Percentiles rank a stretch among this genome's conserved stretches.
These are phyloP conservation scores for Oryzias melastigma DNA, from an alignment of 2,113 vertebrate genomes.

Conservation along the genomic window DNA sequence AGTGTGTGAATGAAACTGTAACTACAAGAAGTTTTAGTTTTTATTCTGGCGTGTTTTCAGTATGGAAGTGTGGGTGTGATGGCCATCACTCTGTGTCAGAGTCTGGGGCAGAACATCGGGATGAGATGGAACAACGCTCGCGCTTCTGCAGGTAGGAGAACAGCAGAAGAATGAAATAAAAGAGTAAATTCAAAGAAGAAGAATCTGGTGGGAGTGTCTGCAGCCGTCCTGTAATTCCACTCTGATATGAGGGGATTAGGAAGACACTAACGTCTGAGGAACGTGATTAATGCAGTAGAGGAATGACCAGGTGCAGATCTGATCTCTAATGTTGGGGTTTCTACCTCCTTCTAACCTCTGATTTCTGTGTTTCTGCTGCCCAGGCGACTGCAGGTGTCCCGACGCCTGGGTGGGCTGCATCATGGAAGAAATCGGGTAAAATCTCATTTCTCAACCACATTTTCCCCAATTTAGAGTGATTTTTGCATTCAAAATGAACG, in stretches of 20 bases:
- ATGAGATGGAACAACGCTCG: conserved; percentile 96
- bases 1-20: too few relatives aligned
- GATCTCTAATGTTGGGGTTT: not conserved
- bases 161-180: not conserved
- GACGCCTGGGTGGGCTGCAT: conserved; percentile 94
- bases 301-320: conserved; percentile 27
- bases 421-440: conserved; percentile 97
- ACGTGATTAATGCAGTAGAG: conserved; percentile 38
- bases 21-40: not conserved
- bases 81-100: conserved; percentile 91
- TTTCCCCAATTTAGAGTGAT: not conserved
- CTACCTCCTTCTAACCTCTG: not conserved
- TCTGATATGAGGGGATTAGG: conserved; percentile 48
- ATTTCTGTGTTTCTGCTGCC: conserved; percentile 11
- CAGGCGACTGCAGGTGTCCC: conserved; percentile 91
- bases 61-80: conserved; percentile 88
- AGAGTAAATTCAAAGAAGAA: not conserved
- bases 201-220: not conserved
- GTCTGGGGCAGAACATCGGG: conserved; percentile 93
- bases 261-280: too few relatives aligned
- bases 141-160: conserved; percentile 80
- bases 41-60: conserved; percentile 58
- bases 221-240: conserved; percentile 44
- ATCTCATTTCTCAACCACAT: not conserved
- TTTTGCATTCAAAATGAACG: not conserved